These are phyloP conservation scores for Drosophila rufa DNA, from an alignment of 1,140 invertebrate species.

Conservation along the genomic window DNA sequence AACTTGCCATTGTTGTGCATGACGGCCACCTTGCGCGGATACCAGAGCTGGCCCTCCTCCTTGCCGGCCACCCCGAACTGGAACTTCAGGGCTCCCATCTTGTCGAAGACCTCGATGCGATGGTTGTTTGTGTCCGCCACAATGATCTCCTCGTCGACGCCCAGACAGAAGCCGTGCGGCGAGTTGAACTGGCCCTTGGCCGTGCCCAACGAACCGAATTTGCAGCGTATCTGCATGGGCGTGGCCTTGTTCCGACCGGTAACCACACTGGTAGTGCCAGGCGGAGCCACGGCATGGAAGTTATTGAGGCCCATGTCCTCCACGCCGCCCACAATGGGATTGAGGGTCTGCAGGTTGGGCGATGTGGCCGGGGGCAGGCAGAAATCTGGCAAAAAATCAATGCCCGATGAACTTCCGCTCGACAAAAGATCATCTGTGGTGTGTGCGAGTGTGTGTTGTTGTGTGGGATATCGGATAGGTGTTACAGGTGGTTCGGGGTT, in stretches of 20 bases:
- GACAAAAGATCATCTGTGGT: conserved; percentile 84
- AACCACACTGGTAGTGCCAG: conserved; percentile 72
- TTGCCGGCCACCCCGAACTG: conserved; percentile 96
- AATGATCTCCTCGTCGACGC: conserved; percentile 96
- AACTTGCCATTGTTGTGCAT: conserved; percentile 95
- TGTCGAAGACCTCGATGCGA: conserved; percentile 97
- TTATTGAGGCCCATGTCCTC: conserved; percentile 72
- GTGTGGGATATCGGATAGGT: conserved; percentile 22
- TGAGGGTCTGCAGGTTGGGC: conserved; percentile 87
- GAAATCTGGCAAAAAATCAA: conserved; percentile 85
- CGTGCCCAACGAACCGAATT: conserved; percentile 96
- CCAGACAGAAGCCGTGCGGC: conserved; percentile 98
- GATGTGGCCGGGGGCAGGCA: conserved; percentile 88
- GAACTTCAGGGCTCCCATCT: conserved; percentile 94
- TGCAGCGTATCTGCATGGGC: conserved; percentile 94
- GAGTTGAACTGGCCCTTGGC: conserved; percentile 97
- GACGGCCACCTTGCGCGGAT: conserved; percentile 97
- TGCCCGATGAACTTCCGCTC: conserved; percentile 86
- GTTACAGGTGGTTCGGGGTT: conserved; percentile 9
- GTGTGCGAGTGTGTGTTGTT: conserved; percentile 18
- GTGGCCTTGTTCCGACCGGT: conserved; percentile 90
- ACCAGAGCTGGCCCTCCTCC: conserved; percentile 98
- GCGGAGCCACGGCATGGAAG: conserved; percentile 78
- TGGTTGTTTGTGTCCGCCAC: conserved; percentile 99
- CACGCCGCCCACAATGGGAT: conserved; percentile 71